A percentile compares a stretch with the other conserved stretches of the same genome.
These are phyloP conservation scores for Steatornis caripensis DNA, from an alignment of 2,113 vertebrate species.

Conservation along the genomic window DNA sequence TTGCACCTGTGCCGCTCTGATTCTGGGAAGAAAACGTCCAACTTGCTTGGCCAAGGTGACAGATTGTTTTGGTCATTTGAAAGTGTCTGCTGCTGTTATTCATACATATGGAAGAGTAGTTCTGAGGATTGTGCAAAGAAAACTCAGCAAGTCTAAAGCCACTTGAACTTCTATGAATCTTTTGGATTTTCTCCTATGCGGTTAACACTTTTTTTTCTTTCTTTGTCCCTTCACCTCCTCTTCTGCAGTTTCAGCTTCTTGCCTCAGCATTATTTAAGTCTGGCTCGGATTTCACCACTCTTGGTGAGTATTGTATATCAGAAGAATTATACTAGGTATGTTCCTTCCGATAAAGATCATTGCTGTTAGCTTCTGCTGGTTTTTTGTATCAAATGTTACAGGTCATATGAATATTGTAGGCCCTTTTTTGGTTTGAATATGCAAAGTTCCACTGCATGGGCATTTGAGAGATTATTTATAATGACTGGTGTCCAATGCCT, in stretches of 20 bases:
- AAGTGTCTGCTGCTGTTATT: neutral
- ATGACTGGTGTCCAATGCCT: neutral
- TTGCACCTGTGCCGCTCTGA: neutral
- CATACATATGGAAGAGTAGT: neutral
- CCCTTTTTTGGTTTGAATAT: neutral
- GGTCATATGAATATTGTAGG: neutral
- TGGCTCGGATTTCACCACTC: constrained; percentile 92
- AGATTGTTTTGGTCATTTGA: neutral
- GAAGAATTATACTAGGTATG: neutral
- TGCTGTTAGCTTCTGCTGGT: neutral
- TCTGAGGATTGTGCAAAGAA: neutral
- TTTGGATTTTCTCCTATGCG: neutral
- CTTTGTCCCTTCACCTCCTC: neutral
- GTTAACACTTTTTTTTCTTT: neutral
- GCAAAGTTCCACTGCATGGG: neutral
- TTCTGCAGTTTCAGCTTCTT: constrained; percentile 91
- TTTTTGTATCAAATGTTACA: neutral
- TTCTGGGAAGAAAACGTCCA: neutral
- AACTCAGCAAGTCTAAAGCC: neutral
- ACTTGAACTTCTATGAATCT: neutral
- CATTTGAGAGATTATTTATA: neutral
- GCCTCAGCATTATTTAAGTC: constrained; percentile 96
- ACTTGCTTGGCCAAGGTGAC: neutral
- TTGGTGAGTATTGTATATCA: constrained; percentile 80
- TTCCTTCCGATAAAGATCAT: neutral